Conservation (phyloP, 2,797 vertebrate species). For the Malacoraja senta region DNA sequence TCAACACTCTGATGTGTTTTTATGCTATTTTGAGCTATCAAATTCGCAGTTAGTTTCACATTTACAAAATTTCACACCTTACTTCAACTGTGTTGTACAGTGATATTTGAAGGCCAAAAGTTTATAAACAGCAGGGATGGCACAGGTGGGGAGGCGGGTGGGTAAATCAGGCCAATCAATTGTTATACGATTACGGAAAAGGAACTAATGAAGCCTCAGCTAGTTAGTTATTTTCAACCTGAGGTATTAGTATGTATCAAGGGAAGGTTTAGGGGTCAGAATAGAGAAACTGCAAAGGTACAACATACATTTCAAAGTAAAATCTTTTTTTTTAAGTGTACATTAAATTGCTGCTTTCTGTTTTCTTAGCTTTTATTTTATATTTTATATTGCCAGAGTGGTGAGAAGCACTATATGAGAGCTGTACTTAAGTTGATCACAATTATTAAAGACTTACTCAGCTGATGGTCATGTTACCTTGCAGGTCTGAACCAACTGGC, state of each 20-base stretch:
- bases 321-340: neutral
- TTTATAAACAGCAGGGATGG: neutral
- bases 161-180: neutral
- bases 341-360: neutral
- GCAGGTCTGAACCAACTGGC: constrained; percentile 66
- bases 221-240: neutral
- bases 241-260: neutral
- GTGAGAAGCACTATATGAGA: neutral
- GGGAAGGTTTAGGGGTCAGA: neutral
- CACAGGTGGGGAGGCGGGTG: too few relatives aligned
- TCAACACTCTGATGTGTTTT: neutral
- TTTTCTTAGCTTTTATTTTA: neutral
- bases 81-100: neutral
- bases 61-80: neutral
- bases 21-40: neutral
- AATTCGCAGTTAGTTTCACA: neutral
- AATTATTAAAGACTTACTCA: neutral
- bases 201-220: neutral
- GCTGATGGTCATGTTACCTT: neutral
- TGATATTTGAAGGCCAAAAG: neutral
- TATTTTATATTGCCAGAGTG: neutral
- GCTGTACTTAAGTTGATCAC: neutral
- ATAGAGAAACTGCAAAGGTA: neutral
- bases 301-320: neutral
- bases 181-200: neutral